Conservation (phyloP, 2,888 invertebrate species). For the Drosophila pseudotakahashii region DNA sequence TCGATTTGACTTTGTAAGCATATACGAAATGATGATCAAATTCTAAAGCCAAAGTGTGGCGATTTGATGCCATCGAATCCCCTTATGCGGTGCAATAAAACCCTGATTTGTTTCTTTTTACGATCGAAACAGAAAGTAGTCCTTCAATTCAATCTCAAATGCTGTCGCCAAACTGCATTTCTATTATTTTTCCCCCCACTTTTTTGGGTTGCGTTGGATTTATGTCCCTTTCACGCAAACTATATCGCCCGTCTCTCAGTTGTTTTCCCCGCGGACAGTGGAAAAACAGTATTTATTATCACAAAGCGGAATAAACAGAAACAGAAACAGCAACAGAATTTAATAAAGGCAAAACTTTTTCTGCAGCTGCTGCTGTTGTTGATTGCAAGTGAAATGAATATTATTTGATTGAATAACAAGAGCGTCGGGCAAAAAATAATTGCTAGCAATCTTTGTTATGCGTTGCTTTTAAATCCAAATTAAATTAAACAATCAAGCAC, state of each 20-base stretch:
- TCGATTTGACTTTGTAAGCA: background rate
- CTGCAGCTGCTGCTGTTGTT: conserved; percentile 32
- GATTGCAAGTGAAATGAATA: conserved; percentile 47
- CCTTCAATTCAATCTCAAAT: conserved; percentile 1
- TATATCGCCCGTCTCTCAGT: conserved; percentile 16
- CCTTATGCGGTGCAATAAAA: background rate
- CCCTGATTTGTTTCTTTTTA: background rate
- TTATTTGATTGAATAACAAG: conserved; percentile 45
- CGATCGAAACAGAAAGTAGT: background rate
- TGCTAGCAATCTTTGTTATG: conserved; percentile 42
- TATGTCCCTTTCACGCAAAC: conserved; percentile 35
- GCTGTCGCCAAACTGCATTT: background rate
- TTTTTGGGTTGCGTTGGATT: conserved; percentile 6
- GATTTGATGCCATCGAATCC: background rate
- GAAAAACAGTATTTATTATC: conserved; percentile 41
- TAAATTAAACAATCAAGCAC: conserved; percentile 65
- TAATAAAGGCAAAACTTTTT: conserved; percentile 37
- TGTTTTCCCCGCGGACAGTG: conserved; percentile 23
- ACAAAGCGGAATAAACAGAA: conserved; percentile 39
- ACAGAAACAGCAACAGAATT: conserved; percentile 42
- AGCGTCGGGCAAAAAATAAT: conserved; percentile 37
- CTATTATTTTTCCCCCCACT: conserved; percentile 1
- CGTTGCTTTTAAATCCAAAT: conserved; percentile 51
- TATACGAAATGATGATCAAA: background rate
- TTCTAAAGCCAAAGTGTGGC: background rate